phyloP scores from a whole-genome alignment of 1,140 invertebrate genomes.

The Drosophila oshimai region DNA sequence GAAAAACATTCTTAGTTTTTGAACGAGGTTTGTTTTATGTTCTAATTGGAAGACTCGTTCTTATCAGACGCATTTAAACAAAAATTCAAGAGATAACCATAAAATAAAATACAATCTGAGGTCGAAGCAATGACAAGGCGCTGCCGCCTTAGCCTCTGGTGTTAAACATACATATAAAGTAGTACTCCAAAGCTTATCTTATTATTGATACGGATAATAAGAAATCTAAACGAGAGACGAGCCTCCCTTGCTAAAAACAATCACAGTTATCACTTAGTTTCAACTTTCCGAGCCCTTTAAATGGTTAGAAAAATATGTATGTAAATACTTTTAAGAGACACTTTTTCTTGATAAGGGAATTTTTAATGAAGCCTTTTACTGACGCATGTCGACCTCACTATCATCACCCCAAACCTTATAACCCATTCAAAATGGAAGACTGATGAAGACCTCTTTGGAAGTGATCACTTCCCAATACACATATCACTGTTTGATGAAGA shows the following conservation, averaged over 20 bases:
- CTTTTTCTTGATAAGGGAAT: neutral
- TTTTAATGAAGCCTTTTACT: neutral
- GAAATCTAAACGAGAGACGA: neutral
- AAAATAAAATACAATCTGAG: conserved; percentile 19
- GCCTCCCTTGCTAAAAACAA: conserved; percentile 11
- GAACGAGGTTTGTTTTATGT: conserved; percentile 2
- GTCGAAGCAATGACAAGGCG: conserved; percentile 43
- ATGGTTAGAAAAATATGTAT: neutral
- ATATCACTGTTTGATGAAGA: too few relatives aligned
- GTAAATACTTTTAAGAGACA: neutral
- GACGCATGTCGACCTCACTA: too few relatives aligned
- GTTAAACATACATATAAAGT: neutral
- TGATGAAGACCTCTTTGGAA: too few relatives aligned
- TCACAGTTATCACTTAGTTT: neutral
- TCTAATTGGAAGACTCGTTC: conserved; percentile 15
- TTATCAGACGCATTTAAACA: conserved; percentile 19
- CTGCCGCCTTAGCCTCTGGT: neutral
- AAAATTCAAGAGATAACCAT: conserved; percentile 6
- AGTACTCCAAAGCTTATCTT: neutral
- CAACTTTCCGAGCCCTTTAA: too few relatives aligned
- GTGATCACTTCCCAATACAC: too few relatives aligned
- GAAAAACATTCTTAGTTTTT: neutral
- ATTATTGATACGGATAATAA: neutral
- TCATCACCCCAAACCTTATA: too few relatives aligned
- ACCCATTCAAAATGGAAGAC: too few relatives aligned